Percentiles rank a stretch among this genome's conserved stretches.
Conservation (phyloP, 2,113 vertebrate genomes). For the Peromyscus leucopus region DNA sequence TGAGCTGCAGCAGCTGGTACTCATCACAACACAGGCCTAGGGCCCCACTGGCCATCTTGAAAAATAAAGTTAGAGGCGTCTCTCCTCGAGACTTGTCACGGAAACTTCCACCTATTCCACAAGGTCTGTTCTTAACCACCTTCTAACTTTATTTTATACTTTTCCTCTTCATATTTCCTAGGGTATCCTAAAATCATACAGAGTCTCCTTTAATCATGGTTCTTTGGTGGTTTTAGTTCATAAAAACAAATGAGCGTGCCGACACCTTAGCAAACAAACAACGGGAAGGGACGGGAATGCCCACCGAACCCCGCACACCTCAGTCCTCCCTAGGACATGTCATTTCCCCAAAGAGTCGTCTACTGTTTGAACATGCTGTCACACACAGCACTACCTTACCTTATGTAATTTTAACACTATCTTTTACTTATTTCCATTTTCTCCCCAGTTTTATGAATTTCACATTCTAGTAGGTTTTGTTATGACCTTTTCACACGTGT, state of each 20-base stretch:
- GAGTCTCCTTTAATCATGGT: too few species aligned
- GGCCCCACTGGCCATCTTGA: too few species aligned
- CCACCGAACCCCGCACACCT: neutral
- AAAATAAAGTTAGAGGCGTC: neutral
- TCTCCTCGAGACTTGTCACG: neutral
- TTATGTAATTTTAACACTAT: neutral
- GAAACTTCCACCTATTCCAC: too few species aligned
- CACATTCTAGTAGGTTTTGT: neutral
- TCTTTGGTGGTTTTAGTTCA: neutral
- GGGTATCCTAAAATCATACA: neutral
- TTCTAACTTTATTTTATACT: neutral
- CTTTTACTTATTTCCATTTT: neutral
- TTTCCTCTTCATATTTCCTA: neutral
- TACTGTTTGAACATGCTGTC: neutral
- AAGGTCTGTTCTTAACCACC: accelerated
- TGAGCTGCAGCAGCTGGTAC: accelerated
- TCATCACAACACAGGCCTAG: accelerated
- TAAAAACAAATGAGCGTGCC: neutral
- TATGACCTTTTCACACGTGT: neutral
- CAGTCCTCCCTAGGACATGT: neutral
- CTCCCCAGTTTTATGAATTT: neutral
- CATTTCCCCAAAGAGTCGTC: neutral
- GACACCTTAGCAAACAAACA: neutral
- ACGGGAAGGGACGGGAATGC: too few species aligned
- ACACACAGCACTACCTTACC: neutral